A percentile compares a stretch with the other conserved stretches of the same genome.
These are phyloP conservation scores for Rachycentron canadum DNA, from an alignment of 2,797 vertebrate species.

Conservation along the genomic window DNA sequence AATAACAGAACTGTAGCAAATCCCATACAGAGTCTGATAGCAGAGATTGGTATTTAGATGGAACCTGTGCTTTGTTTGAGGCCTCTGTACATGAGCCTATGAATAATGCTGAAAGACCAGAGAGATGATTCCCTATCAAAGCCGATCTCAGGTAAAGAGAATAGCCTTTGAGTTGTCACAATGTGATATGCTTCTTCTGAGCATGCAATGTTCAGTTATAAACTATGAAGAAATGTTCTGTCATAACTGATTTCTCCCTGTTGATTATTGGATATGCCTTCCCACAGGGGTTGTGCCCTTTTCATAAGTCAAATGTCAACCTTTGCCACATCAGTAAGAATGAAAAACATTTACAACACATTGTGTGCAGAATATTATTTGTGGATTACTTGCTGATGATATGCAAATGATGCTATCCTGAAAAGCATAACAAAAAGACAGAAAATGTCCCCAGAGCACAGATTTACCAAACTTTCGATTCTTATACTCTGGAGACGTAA, in stretches of 20 bases:
- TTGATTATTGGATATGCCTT: slow-evolving; percentile 21
- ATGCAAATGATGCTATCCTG: neutral
- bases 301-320: slow-evolving; percentile 23
- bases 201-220: slow-evolving; percentile 27
- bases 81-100: slow-evolving; percentile 44
- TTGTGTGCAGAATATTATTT: slow-evolving; percentile 23
- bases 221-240: slow-evolving; percentile 34
- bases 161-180: slow-evolving; percentile 63
- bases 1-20: slow-evolving; percentile 36
- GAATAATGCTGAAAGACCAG: slow-evolving; percentile 74
- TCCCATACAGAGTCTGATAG: slow-evolving; percentile 17
- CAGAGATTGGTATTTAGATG: slow-evolving; percentile 12
- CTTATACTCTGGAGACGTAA: slow-evolving; percentile 3
- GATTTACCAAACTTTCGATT: neutral
- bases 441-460: neutral
- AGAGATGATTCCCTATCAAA: slow-evolving; percentile 63
- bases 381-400: neutral
- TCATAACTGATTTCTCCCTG: slow-evolving; percentile 31
- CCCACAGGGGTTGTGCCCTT: slow-evolving; percentile 4
- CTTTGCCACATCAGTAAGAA: slow-evolving; percentile 19
- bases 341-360: slow-evolving; percentile 13
- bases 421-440: slow-evolving; percentile 15
- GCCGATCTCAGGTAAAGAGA: slow-evolving; percentile 52
- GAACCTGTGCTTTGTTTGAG: slow-evolving; percentile 50
- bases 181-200: slow-evolving; percentile 33